phyloP scores from a whole-genome alignment of 2,797 vertebrate genomes.

The Steatocranus sp. region DNA sequence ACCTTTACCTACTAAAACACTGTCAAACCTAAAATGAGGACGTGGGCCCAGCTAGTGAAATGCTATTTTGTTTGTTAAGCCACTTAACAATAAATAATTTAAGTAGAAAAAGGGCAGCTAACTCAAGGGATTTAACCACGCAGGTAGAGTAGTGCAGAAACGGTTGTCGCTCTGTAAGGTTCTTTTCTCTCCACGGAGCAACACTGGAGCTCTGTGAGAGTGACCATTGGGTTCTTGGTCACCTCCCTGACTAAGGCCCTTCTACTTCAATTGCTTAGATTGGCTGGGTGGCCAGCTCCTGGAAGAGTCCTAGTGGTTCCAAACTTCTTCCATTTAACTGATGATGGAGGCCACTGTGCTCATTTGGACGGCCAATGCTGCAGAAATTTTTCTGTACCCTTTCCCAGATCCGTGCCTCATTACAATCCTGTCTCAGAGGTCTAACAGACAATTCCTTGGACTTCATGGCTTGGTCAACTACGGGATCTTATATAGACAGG shows the following conservation, averaged over 20 bases:
- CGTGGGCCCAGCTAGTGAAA: not conserved
- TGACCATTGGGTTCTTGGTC: not conserved
- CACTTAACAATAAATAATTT: not conserved
- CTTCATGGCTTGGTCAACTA: not conserved
- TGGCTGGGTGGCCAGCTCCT: not conserved
- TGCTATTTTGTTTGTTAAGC: not conserved
- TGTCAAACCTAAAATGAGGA: not conserved
- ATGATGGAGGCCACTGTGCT: not conserved
- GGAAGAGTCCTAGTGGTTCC: not conserved
- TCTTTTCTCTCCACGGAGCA: not conserved
- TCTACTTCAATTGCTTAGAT: not conserved
- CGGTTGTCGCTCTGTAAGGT: not conserved
- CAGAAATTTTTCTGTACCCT: not conserved
- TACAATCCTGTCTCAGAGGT: not conserved
- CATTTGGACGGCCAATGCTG: not conserved
- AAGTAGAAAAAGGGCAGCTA: not conserved
- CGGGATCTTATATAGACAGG: not conserved
- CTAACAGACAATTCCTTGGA: not conserved
- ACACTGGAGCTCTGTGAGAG: not conserved
- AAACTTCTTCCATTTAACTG: not conserved
- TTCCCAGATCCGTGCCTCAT: not conserved
- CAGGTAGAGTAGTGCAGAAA: not conserved
- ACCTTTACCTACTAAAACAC: accelerated
- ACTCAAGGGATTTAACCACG: not conserved
- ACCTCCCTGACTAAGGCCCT: not conserved